Evolutionary conservation across 2,113 vertebrate genomes (phyloP), one percentile per base, ranked within the genome.

Genomic region (Phrynocephalus versicolor): DNA sequence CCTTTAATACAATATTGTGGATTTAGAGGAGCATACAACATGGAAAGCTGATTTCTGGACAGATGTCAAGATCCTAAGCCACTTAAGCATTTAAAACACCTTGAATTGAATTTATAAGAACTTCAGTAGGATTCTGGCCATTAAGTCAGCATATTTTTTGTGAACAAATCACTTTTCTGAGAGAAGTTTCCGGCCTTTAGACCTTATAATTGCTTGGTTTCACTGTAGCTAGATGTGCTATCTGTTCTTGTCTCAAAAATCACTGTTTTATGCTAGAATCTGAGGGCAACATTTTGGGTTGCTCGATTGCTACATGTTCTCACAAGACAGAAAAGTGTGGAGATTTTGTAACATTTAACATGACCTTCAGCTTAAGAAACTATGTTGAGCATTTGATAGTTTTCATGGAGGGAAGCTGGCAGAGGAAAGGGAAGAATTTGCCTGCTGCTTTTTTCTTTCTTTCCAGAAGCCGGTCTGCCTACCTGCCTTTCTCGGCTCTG

Each of bases 271-370:
- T 72, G 73, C 27, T 75, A 75, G 64, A 45, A 57, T 3, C 21
- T 75, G 19, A 41, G 19, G 33, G 58, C 64, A 83, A 75, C 30
- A 75, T 27, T 45, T 21, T 45, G 12, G 60, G 23, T 41, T 84
- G 27, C 39, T 27, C 25, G 51, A n/a, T 35, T 65, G 72, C 19
- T 84, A 35, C 82, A 76, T 30, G 51, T 75, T 67, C 39, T 74
- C 65, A 76, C 13, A 76, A 18, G 64, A 67, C 7, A 65, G 41
- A n/a, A 51, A 67, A 84, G 37, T 21, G 12, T 27, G n/a, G 72
- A 7, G n/a, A 76, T 55, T 76, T 76, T 75, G 82, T 75, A 83
- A 75, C 58, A 75, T 65, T 83, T 75, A 75, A 25, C n/a, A 73
- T 83, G 60, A 84, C 60, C 82, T 75, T 65, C 72, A 76, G 60